Percentiles rank a stretch among this genome's conserved stretches.
Conservation (phyloP, 35 echinoderm and acorn worm species). For the Patiria miniata region DNA sequence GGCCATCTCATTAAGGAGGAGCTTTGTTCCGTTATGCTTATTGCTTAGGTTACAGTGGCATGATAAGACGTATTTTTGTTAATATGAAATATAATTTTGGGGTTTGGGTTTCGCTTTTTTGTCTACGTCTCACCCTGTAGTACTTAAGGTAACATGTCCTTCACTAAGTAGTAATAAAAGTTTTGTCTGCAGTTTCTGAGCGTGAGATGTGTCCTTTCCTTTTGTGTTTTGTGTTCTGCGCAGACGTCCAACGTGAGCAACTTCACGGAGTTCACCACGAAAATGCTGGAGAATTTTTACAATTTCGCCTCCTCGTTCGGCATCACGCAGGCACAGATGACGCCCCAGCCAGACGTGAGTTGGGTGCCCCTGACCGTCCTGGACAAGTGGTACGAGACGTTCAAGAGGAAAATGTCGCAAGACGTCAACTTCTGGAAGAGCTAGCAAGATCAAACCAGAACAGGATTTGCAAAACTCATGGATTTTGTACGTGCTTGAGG, state of each 20-base stretch:
- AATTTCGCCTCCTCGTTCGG: slow-evolving; percentile 92
- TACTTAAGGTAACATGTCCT: no score
- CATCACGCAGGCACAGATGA: slow-evolving; percentile 84
- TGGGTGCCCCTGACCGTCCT: slow-evolving; percentile 73
- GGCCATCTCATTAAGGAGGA: no score
- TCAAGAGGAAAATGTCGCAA: slow-evolving; percentile 83
- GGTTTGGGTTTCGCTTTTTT: no score
- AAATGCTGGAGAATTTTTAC: slow-evolving; percentile 94
- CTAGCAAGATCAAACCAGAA: slow-evolving; percentile 13
- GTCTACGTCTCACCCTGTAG: no score
- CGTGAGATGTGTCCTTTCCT: not conserved
- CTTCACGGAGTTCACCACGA: slow-evolving; percentile 73
- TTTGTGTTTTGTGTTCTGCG: not conserved
- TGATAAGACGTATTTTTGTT: no score
- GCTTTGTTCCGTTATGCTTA: no score
- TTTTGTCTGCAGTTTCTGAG: no score
- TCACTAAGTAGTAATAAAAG: no score
- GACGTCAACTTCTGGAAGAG: slow-evolving; percentile 92
- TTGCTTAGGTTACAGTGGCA: no score
- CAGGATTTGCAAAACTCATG: no score
- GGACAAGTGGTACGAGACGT: slow-evolving; percentile 78
- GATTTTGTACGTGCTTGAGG: no score
- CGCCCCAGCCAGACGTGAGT: slow-evolving; percentile 75
- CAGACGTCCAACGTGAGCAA: slow-evolving; percentile 45
- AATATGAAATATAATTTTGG: no score